Percentiles rank a stretch among this genome's conserved stretches.
Conservation (phyloP, 2,888 invertebrate species). For the Pegoplata infirma region DNA sequence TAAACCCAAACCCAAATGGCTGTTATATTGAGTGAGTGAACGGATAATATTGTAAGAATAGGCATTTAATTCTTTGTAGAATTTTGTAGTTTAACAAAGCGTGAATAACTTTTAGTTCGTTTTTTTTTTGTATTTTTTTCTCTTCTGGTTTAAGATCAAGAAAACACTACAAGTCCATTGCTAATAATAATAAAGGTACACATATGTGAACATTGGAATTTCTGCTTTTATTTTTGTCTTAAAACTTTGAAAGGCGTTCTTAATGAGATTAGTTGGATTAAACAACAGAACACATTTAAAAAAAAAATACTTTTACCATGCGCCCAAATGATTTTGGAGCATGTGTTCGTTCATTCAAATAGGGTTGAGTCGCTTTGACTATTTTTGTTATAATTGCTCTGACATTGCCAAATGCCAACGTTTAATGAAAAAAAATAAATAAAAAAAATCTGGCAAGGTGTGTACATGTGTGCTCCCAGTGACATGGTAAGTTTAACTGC, state of each 20-base stretch:
- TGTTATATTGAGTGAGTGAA: conserved; percentile 28
- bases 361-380: conserved; percentile 48
- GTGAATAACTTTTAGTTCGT: conserved; percentile 64
- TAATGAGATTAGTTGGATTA: conserved; percentile 60
- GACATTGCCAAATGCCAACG: conserved; percentile 59
- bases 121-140: background rate
- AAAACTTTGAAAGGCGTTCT: conserved; percentile 64
- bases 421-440: no score
- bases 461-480: conserved; percentile 38
- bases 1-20: conserved; percentile 45
- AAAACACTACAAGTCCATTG: conserved; percentile 48
- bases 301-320: conserved; percentile 24
- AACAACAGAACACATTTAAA: conserved; percentile 11
- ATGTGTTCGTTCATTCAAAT: background rate
- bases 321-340: conserved; percentile 21
- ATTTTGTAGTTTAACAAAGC: conserved; percentile 61
- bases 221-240: conserved; percentile 50
- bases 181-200: conserved; percentile 30
- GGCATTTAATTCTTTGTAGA: conserved; percentile 56
- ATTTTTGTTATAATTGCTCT: conserved; percentile 62
- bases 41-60: conserved; percentile 44
- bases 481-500: conserved; percentile 48
- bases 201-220: no score
- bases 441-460: conserved; percentile 48
- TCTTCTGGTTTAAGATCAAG: conserved; percentile 38